Base-by-base conservation (phyloP, 2,797 vertebrate species). In the Poecilia gillii region DNA sequence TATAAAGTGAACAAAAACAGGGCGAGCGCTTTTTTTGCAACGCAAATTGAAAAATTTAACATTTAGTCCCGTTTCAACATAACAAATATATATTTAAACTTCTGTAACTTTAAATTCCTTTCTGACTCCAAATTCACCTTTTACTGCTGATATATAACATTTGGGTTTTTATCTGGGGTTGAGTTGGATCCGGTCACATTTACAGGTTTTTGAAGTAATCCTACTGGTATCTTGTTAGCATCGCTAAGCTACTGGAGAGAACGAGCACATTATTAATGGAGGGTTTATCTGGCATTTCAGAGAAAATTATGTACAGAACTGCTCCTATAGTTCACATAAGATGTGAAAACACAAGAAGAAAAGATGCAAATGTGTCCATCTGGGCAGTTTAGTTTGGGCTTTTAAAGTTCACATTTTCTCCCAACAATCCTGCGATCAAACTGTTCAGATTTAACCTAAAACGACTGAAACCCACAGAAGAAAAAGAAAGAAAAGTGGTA, bases 341-440 rank as follows among this genome's bases (percentile, higher is more conserved):
- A 70, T 14, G 66, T 43, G 11, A 70, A 70, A 18, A 70, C 39
- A 4, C 3, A 43, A 41, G 66, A 70, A n/a, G 64, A 68, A 23
- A 25, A 6, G 12, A 70, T 43, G 11, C 39, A 43, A n/a, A 12
- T 3, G 39, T 43, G 66, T 43, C 66, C 39, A 43, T 70, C 64
- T 41, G 64, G 36, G 23, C 33, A 66, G 11, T 43, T 70, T 43
- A 70, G 39, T 43, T 70, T 39, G 20, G 7, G 8, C 62, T 66
- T 36, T 66, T 66, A 7, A 66, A 39, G 20, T 51, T 41, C 59
- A 16, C 6, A 62, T 33, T 81, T n/a, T 41, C 53, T 47, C 46
- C 36, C 28, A 57, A 66, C 13, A 76, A 39, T 20, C 68, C 68
- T 9, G 23, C 39, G 33, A 72, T 72, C 33, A 18, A 82, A 84